Percentiles rank a stretch among this genome's conserved stretches.
Evolutionary conservation across 2,888 invertebrate genomes (phyloP).

Genomic region (Cyclophora albipunctata): DNA sequence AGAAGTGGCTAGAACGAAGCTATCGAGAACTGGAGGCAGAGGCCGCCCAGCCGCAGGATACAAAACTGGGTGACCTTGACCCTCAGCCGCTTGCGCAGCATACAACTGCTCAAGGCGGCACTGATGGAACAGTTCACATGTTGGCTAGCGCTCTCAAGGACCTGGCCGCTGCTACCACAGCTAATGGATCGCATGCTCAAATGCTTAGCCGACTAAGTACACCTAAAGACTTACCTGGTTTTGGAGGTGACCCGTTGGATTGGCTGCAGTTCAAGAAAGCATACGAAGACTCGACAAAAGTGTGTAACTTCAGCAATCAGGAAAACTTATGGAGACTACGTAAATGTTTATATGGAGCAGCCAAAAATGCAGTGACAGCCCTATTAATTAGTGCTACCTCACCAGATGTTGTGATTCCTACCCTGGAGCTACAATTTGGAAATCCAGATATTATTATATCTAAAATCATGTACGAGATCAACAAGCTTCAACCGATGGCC

Average conservation of each 20-base stretch:
- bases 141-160: constrained; percentile 5
- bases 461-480: constrained; percentile 1
- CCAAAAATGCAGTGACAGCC: constrained; percentile 12
- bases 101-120: neutral
- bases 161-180: constrained; percentile 2
- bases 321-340: constrained; percentile 15
- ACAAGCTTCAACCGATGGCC: neutral
- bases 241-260: constrained; percentile 13
- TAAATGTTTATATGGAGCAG: constrained; percentile 11
- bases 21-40: constrained; percentile 4
- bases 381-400: constrained; percentile 11
- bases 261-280: constrained; percentile 11
- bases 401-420: constrained; percentile 6
- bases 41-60: neutral
- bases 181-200: neutral
- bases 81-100: neutral
- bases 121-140: constrained; percentile 1
- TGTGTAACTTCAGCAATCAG: constrained; percentile 10
- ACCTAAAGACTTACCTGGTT: constrained; percentile 3
- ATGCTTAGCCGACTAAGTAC: constrained; percentile 2
- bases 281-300: constrained; percentile 9
- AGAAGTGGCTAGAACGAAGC: constrained; percentile 5
- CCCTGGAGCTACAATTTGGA: constrained; percentile 12
- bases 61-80: no score
- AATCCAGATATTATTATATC: neutral